Conservation (phyloP, 1,140 invertebrate species). For the Cotesia chilonis region DNA sequence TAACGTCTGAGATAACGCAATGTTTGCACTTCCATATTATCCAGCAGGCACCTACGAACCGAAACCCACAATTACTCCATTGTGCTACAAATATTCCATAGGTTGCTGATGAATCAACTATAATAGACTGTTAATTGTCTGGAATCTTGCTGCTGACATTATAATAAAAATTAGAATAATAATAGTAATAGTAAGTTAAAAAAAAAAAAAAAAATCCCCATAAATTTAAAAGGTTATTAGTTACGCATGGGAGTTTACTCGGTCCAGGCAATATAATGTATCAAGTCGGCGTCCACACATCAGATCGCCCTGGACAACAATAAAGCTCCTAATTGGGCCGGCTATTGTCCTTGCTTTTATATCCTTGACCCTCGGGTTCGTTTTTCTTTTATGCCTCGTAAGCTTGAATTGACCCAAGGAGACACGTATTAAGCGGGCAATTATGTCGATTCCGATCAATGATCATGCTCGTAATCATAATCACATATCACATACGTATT, state of each 20-base stretch:
- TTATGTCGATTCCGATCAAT: constrained; percentile 30
- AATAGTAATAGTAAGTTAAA: too few relatives aligned
- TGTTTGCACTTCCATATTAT: constrained; percentile 15
- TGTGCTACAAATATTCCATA: background rate
- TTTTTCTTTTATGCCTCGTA: constrained; percentile 23
- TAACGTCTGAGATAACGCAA: constrained; percentile 52
- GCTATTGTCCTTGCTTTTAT: constrained; percentile 25
- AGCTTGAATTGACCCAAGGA: constrained; percentile 34
- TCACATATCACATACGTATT: too few relatives aligned
- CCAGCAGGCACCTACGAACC: background rate
- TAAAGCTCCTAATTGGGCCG: constrained; percentile 56
- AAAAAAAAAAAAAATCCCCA: too few relatives aligned
- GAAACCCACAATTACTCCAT: background rate
- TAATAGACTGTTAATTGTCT: constrained; percentile 12
- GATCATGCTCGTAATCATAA: too few relatives aligned
- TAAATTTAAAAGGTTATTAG: too few relatives aligned
- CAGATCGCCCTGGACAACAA: constrained; percentile 46
- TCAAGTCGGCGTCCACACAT: constrained; percentile 51
- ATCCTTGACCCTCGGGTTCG: constrained; percentile 29
- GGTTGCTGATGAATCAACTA: background rate
- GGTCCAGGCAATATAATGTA: constrained; percentile 44
- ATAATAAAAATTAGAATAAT: background rate
- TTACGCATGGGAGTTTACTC: background rate
- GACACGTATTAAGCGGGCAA: constrained; percentile 38
- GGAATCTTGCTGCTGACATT: background rate